Conservation (phyloP, 2,113 vertebrate genomes). For the Cichladusa arquata region DNA sequence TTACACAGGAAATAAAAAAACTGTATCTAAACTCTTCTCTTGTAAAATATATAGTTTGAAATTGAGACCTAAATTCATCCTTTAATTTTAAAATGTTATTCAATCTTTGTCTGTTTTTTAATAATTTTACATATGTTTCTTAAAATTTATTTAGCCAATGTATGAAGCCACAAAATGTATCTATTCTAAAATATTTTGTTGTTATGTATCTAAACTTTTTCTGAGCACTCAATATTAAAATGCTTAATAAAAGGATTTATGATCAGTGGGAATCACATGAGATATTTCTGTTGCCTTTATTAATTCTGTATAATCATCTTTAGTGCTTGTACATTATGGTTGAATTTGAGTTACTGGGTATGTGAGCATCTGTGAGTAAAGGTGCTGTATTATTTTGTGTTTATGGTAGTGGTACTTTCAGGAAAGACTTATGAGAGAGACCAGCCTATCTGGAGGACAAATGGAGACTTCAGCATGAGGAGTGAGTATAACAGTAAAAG, state of each 20-base stretch:
- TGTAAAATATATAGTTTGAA: neutral
- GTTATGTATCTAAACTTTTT: neutral
- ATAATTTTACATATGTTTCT: neutral
- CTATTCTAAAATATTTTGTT: neutral
- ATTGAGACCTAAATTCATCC: neutral
- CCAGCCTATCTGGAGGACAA: neutral
- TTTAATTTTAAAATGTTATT: neutral
- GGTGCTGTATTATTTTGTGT: neutral
- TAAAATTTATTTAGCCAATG: neutral
- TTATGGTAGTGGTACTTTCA: neutral
- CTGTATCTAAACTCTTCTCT: neutral
- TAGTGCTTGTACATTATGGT: neutral
- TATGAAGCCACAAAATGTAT: neutral
- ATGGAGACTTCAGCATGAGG: neutral
- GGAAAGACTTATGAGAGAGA: neutral
- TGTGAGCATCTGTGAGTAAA: neutral
- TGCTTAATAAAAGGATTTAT: neutral
- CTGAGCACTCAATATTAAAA: neutral
- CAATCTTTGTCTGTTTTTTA: neutral
- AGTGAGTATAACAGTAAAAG: neutral
- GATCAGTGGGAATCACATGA: neutral
- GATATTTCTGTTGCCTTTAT: neutral
- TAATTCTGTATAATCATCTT: neutral
- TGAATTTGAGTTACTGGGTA: neutral
- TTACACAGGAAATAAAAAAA: constrained; percentile 58